Conservation (phyloP, 2,888 invertebrate genomes). For the Catocala sponsa region DNA sequence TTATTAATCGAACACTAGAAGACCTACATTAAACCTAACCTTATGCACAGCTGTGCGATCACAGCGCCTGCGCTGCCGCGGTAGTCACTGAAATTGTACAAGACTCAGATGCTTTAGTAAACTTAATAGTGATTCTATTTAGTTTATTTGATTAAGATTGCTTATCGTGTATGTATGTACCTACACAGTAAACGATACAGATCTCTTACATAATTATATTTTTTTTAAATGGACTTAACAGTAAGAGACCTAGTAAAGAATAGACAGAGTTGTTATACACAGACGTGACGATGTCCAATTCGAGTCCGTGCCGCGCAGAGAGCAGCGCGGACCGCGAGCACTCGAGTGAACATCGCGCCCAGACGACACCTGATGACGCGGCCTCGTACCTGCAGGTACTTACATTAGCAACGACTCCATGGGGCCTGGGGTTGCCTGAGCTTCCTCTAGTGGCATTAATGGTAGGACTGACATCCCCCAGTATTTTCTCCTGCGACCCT, state of each 20-base stretch:
- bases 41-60: too few species aligned
- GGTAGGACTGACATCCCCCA: background rate
- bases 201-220: too few species aligned
- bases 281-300: slow-evolving; percentile 37
- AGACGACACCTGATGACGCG: slow-evolving; percentile 40
- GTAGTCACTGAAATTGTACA: too few species aligned
- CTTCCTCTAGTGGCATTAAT: background rate
- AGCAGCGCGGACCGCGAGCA: slow-evolving; percentile 34
- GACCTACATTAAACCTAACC: too few species aligned
- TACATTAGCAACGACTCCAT: background rate
- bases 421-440: background rate
- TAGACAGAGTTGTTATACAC: background rate
- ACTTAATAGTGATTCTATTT: too few species aligned
- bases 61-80: too few species aligned
- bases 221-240: background rate
- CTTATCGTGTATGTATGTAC: too few species aligned
- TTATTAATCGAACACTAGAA: too few species aligned
- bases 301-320: slow-evolving; percentile 31
- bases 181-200: too few species aligned
- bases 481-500: background rate
- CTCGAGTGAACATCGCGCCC: slow-evolving; percentile 20
- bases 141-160: too few species aligned
- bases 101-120: too few species aligned
- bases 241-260: slow-evolving; percentile 3
- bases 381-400: slow-evolving; percentile 63